Base-by-base conservation (phyloP, 1,140 invertebrate species). In the Druon quercuslanigerum region DNA sequence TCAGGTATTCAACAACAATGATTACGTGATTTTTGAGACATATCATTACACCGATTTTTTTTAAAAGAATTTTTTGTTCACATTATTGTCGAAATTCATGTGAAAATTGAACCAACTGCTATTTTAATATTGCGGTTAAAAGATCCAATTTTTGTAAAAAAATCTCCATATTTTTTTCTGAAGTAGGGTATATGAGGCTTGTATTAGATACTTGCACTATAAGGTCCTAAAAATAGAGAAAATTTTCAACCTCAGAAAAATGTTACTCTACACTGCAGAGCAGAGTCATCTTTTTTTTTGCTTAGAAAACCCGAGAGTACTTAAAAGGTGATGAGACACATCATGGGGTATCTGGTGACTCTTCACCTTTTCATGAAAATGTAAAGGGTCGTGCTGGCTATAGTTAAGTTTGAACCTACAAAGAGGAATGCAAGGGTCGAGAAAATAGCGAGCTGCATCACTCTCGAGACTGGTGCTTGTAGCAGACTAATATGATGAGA, bases 251-350 rank as follows among this genome's bases (percentile, higher is more conserved):
- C 19, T 4, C n/a, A 19, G n/a, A n/a, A 54, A 9, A 17, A 7
- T 17, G 12, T 51, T 50, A 16, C 8, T 51, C 71, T 72, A 20
- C 20, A 51, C 20, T 40, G 11, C 20, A 17, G 50, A 73, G 50
- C 51, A 17, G 20, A 46, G 72, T 66, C 5, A 33, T 66, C 14
- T 33, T 66, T 25, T 66, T 66, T 33, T 16, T 60, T 60, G 25
- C 60, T 66, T n/a, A n/a, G 16, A 46, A 46, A 46, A 66, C 46
- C 57, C 40, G 25, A 66, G 60, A 66, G 60, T 13, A 66, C 60
- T 66, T 66, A 66, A 11, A 66, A 66, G 60, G 60, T 66, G 60
- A 66, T 20, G 60, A 66, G 60, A 66, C 25, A 66, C 57, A n/a
- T 40, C 25, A 66, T 66, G 57, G n/a, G 25, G 60, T 54, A 17